Conservation (phyloP, 2,113 vertebrate genomes). For the Willisornis vidua region DNA sequence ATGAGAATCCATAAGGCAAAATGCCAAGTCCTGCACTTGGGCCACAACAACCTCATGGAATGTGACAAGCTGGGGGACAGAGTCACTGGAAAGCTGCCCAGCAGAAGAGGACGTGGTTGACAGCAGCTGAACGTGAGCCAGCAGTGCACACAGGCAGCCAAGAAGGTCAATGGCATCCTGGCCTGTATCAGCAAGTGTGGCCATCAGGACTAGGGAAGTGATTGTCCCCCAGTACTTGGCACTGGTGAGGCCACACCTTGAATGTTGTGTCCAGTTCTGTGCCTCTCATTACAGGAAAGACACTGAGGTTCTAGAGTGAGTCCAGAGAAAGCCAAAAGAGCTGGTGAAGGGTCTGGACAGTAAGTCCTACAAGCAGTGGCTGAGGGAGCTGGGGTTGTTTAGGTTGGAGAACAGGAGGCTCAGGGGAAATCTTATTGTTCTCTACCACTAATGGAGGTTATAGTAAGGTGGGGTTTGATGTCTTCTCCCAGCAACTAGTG, state of each 20-base stretch:
- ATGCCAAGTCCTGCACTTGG: background rate
- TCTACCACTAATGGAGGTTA: background rate
- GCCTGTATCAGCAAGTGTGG: background rate
- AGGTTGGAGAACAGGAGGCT: background rate
- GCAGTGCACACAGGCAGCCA: background rate
- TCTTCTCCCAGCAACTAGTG: background rate
- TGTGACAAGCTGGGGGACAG: background rate
- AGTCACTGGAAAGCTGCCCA: background rate
- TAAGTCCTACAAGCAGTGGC: background rate
- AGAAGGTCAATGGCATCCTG: background rate
- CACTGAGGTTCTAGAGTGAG: background rate
- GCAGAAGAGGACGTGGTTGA: background rate
- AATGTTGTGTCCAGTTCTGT: background rate
- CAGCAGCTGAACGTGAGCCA: background rate
- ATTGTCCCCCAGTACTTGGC: background rate
- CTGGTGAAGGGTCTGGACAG: background rate
- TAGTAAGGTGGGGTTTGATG: accelerated
- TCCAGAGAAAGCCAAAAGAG: background rate
- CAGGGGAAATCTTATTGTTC: background rate
- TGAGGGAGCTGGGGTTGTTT: background rate
- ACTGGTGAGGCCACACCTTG: background rate
- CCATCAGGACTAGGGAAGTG: background rate
- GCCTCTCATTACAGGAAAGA: background rate
- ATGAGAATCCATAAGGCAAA: background rate
- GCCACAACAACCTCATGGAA: background rate